Evolutionary conservation across 2,797 vertebrate species (phyloP), one percentile per base, ranked within the genome.

Genomic region (Acrossocheilus wenchowensis): DNA sequence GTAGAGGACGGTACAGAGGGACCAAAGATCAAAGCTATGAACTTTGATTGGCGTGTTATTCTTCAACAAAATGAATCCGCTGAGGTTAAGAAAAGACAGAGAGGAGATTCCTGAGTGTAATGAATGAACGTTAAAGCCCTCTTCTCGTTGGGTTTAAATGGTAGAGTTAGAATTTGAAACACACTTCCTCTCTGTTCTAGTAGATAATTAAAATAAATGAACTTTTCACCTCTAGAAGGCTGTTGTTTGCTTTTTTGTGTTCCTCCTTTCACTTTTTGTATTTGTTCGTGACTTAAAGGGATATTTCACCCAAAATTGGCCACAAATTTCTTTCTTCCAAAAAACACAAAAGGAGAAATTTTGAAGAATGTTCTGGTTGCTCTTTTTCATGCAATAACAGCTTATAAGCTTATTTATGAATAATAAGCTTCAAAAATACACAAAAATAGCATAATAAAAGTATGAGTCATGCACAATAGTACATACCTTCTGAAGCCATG

Each of bases 131-230:
- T 60, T 21, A 57, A 66, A 45, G 21, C 21, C 34, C 12, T 9
- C 19, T 68, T 68, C 62, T 50, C 34, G 2, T 26, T 52, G n/a
- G 60, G 41, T 69, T 48, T 81, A 78, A 78, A 26, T 34, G 73
- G 80, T 57, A 54, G 84, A 75, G 60, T 87, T 50, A 39, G 81
- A 80, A 69, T 80, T 77, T 48, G 41, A 6, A 48, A 30, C 52
- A 82, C 15, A 88, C 62, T 68, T 88, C 75, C 30, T 73, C 82
- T 72, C 39, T 41, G 17, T 71, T 78, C 80, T 54, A 39, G 50
- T 64, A 86, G 78, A 79, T 14, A 4, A 36, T 72, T 79, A 79
- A 80, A 86, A 85, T 66, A 19, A 80, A 78, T 41, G 26, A 66
- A 82, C 68, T 69, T 41, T 66, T 52, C 23, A 36, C 71, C 36